These are phyloP conservation scores for Xenopus borealis DNA, from an alignment of 2,113 vertebrate species.

Conservation along the genomic window DNA sequence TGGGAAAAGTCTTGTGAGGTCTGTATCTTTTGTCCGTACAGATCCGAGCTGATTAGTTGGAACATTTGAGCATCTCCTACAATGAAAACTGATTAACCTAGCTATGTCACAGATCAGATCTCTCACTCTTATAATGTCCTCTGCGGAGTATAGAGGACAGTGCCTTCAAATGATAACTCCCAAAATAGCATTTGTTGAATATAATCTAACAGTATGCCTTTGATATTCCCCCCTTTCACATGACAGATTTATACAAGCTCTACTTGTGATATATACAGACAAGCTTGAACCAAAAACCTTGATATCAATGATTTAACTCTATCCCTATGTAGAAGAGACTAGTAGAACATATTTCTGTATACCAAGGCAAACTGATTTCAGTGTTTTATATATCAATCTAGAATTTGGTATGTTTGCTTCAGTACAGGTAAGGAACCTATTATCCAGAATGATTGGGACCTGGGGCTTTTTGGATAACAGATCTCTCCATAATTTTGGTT, in stretches of 20 bases:
- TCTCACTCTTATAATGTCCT: slow-evolving; percentile 11
- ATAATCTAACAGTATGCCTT: not conserved
- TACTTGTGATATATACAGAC: not conserved
- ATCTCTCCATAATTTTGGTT: no score
- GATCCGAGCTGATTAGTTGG: not conserved
- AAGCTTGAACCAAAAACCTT: not conserved
- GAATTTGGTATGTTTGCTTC: no score
- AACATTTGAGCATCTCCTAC: not conserved
- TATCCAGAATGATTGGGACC: no score
- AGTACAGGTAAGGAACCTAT: no score
- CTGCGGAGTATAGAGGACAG: slow-evolving; percentile 5
- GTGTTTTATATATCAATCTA: no score
- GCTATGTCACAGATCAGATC: slow-evolving; percentile 15
- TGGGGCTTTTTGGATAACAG: no score
- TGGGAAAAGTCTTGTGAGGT: slow-evolving; percentile 2
- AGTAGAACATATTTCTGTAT: not conserved
- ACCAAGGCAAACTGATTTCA: not conserved
- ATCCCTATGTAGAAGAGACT: not conserved
- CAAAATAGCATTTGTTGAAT: not conserved
- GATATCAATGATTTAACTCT: slow-evolving; percentile 10
- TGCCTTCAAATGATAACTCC: not conserved
- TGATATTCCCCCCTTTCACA: not conserved
- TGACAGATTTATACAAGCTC: slow-evolving; percentile 9
- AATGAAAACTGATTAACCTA: slow-evolving; percentile 15
- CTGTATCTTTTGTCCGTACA: not conserved